phyloP scores from a whole-genome alignment of 2,888 invertebrate species.

The Strigamia transsilvanica region DNA sequence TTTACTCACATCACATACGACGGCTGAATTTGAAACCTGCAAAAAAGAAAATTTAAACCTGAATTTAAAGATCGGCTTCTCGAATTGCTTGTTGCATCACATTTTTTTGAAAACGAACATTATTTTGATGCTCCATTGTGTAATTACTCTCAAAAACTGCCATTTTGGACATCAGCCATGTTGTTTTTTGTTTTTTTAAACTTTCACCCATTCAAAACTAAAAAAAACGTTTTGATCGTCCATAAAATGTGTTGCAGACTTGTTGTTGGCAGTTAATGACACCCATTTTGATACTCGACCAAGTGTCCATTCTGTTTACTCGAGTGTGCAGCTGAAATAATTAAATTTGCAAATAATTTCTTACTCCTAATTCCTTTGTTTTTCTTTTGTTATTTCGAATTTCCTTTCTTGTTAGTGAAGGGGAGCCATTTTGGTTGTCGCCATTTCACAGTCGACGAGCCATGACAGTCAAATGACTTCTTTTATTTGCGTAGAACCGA shows the following conservation, averaged over 20 bases:
- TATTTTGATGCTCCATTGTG: not conserved
- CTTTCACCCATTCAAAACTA: not conserved
- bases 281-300: constrained; percentile 12
- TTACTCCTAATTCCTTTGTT: not conserved
- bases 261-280: constrained; percentile 32
- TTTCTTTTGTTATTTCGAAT: not conserved
- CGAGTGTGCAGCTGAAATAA: constrained; percentile 26
- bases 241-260: constrained; percentile 38
- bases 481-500: constrained; percentile 26
- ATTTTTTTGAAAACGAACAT: not conserved
- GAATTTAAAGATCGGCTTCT: no score
- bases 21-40: no score
- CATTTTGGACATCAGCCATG: constrained; percentile 9
- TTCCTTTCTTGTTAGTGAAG: not conserved
- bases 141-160: not conserved
- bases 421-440: constrained; percentile 39
- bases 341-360: constrained; percentile 15
- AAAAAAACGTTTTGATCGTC: constrained; percentile 11
- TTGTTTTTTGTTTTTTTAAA: not conserved
- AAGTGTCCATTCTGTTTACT: constrained; percentile 18
- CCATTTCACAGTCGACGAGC: constrained; percentile 46
- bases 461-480: constrained; percentile 31
- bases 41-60: no score
- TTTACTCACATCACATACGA: not conserved
- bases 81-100: no score